Base-by-base conservation (phyloP, 2,113 vertebrate genomes). In the Donacobius atricapilla region DNA sequence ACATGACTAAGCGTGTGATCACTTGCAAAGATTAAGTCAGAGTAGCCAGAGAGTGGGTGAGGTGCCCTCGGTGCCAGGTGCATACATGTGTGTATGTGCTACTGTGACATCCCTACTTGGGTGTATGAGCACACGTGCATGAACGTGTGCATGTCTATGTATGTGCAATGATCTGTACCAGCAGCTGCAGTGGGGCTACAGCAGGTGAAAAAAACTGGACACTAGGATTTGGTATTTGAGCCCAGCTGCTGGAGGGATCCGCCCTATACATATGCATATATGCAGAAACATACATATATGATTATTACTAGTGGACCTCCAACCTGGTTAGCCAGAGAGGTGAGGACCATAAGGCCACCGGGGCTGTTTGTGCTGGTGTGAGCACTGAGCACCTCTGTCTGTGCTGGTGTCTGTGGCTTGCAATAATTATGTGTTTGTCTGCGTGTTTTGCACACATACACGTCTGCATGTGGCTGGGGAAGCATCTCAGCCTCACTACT, bases 101-200 rank as follows among this genome's bases (percentile, higher is more conserved):
- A 4, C 22, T 78, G 35, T 35, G 40, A 15, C 44, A 53, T 24
- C 54, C 30, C 53, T 31, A 7, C 24, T 4, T 4, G 40, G 24
- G 5, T 15, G 9, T 9, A 27, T 13, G 37, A 27, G n/a, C 44
- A 23, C 15, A 7, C 6, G 2, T 5, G 19, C 11, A 20, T 9
- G 22, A 10, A 22, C 2, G 5, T 3, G 18, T 42, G 33, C 21
- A 7, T 1, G 1, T 28, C 22, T 58, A 42, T 50, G 9, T 7
- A 13, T 2, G 2, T 2, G 12, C 3, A 0, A 28, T 12, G 10
- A 24, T 8, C 54, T 35, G 16, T 21, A 31, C 22, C 58, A 87
- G 82, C 72, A 83, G 42, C 42, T 83, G 63, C 47, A 87, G 37
- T 1, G 14, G 13, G 37, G 23, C 51, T 51, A 37, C 47, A 61